Evolutionary conservation across 1,140 invertebrate genomes (phyloP).

Genomic region (Dufourea novaeangliae): DNA sequence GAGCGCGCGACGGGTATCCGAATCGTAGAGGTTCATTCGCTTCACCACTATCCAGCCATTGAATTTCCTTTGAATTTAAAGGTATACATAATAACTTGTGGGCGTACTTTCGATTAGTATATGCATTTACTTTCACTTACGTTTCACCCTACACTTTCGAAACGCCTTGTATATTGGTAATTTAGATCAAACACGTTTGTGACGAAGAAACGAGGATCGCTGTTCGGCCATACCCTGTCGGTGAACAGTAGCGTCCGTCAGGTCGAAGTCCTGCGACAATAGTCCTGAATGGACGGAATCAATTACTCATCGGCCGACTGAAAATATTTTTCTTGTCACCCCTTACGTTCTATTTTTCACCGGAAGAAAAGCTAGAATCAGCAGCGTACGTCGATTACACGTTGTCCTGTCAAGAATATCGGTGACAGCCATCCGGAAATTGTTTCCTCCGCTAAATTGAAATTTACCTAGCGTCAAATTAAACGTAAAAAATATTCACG

Average conservation of each 20-base stretch:
- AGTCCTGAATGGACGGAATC: neutral
- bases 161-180: too few species aligned
- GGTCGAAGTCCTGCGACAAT: neutral
- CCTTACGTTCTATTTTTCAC: neutral
- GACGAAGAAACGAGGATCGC: too few species aligned
- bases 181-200: too few species aligned
- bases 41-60: neutral
- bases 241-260: too few species aligned
- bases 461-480: slow-evolving; percentile 28
- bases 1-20: neutral
- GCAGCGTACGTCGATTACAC: slow-evolving; percentile 5
- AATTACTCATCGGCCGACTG: neutral
- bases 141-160: too few species aligned
- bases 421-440: neutral
- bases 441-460: neutral
- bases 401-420: slow-evolving; percentile 2
- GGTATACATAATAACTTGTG: too few species aligned
- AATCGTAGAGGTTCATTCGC: neutral
- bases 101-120: too few species aligned
- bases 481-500: neutral
- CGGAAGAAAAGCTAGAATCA: neutral
- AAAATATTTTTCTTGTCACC: slow-evolving; percentile 31
- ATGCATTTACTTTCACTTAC: too few species aligned
- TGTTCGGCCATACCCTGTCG: too few species aligned
- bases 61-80: neutral